Conservation (phyloP, 1,140 invertebrate genomes). For the Portunus trituberculatus region DNA sequence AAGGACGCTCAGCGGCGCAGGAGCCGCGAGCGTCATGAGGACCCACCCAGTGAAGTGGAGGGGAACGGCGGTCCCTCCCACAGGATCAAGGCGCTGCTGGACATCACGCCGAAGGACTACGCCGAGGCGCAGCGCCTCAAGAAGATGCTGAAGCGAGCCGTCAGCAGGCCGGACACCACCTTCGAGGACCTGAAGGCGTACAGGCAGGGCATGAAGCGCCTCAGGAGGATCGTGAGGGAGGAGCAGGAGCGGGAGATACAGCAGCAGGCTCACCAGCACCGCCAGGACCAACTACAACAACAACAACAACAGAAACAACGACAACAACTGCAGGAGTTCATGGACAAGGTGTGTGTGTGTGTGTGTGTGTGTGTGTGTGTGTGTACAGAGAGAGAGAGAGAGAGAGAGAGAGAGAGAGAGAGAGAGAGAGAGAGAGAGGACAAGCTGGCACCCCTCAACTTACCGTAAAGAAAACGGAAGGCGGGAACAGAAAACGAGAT, state of each 20-base stretch:
- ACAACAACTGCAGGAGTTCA: conserved; percentile 66
- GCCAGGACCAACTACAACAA: conserved; percentile 68
- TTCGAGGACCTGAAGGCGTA: conserved; percentile 77
- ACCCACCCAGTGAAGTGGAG: no score
- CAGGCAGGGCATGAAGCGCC: conserved; percentile 73
- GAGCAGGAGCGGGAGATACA: conserved; percentile 76
- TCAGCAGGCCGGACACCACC: conserved; percentile 76
- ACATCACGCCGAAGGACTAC: conserved; percentile 63
- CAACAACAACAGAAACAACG: conserved; percentile 66
- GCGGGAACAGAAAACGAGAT: no score
- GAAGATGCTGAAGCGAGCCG: conserved; percentile 75
- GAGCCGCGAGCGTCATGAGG: not conserved
- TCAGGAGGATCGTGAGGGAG: conserved; percentile 67
- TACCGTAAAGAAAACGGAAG: no score
- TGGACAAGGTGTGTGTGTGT: conserved; percentile 71
- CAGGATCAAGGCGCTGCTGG: conserved; percentile 41
- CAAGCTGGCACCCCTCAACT: no score
- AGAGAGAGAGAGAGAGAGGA: conserved; percentile 48
- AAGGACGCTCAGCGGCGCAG: not conserved
- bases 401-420: not conserved
- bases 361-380: not conserved
- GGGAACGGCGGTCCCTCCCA: conserved; percentile 14
- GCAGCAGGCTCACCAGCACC: conserved; percentile 66
- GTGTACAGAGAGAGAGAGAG: not conserved
- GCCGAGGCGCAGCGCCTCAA: conserved; percentile 75